phyloP scores from a whole-genome alignment of 2,888 invertebrate genomes.

The Dugesia japonica region DNA sequence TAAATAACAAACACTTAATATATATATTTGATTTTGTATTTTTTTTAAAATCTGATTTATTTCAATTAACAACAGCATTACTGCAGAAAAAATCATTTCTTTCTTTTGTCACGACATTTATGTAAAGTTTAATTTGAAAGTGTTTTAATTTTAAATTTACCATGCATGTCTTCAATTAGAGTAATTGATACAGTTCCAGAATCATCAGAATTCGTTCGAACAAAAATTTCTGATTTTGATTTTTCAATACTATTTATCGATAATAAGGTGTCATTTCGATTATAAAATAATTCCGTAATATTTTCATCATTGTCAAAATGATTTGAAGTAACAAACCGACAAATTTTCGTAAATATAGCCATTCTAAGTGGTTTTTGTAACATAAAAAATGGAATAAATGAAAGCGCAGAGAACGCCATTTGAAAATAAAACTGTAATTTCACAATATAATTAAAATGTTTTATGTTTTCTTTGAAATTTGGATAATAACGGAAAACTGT shows the following conservation, averaged over 20 bases:
- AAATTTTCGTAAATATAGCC: neutral
- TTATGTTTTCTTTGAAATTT: neutral
- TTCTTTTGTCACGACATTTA: too few relatives aligned
- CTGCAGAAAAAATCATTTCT: too few relatives aligned
- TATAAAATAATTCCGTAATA: neutral
- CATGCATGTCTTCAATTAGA: neutral
- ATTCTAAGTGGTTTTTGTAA: neutral
- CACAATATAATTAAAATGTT: neutral
- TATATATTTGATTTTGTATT: too few relatives aligned
- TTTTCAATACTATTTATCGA: constrained; percentile 3
- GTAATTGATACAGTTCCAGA: neutral
- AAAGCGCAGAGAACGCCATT: neutral
- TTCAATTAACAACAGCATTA: too few relatives aligned
- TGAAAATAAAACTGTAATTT: neutral
- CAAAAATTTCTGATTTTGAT: constrained; percentile 4
- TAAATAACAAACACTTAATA: too few relatives aligned
- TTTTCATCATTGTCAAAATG: neutral
- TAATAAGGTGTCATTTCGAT: neutral
- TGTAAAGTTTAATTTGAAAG: neutral
- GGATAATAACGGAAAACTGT: neutral
- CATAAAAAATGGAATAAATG: neutral
- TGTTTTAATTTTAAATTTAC: neutral
- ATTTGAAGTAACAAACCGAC: neutral
- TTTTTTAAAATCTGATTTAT: too few relatives aligned
- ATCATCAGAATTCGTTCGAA: neutral